phyloP scores from a whole-genome alignment of 2,113 vertebrate species.

The Clarias macrocephalus region DNA sequence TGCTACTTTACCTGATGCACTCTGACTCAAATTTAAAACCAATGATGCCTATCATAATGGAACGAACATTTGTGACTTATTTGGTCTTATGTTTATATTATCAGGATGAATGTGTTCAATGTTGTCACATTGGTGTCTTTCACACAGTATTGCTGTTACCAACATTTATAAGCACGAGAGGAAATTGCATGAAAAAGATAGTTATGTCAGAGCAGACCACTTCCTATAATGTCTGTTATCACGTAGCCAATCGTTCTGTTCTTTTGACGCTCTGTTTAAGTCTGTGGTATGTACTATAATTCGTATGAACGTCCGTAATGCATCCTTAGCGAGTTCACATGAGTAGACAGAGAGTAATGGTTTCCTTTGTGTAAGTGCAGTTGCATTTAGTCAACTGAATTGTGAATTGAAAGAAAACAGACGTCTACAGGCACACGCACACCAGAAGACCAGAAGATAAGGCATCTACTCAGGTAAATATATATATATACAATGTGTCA shows the following conservation, averaged over 20 bases:
- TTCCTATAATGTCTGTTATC: constrained; percentile 8
- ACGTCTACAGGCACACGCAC: neutral
- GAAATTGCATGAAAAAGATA: neutral
- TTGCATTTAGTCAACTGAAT: neutral
- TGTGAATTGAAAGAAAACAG: neutral
- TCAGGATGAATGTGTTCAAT: neutral
- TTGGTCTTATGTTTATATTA: neutral
- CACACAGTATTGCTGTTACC: neutral
- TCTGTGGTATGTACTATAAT: neutral
- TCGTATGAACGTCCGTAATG: neutral
- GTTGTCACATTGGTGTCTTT: neutral
- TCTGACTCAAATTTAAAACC: neutral
- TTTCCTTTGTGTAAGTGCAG: neutral
- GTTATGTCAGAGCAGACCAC: neutral
- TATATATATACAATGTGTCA: neutral
- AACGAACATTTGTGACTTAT: neutral
- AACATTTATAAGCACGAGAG: too few relatives aligned
- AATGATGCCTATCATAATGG: neutral
- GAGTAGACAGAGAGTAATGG: neutral
- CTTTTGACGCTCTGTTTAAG: neutral
- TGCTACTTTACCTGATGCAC: neutral
- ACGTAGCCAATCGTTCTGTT: too few relatives aligned
- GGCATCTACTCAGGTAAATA: constrained; percentile 12
- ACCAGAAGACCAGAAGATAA: neutral
- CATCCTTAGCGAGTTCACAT: neutral